Conservation (phyloP, 2,113 vertebrate genomes). For the Pseudopodoces humilis region DNA sequence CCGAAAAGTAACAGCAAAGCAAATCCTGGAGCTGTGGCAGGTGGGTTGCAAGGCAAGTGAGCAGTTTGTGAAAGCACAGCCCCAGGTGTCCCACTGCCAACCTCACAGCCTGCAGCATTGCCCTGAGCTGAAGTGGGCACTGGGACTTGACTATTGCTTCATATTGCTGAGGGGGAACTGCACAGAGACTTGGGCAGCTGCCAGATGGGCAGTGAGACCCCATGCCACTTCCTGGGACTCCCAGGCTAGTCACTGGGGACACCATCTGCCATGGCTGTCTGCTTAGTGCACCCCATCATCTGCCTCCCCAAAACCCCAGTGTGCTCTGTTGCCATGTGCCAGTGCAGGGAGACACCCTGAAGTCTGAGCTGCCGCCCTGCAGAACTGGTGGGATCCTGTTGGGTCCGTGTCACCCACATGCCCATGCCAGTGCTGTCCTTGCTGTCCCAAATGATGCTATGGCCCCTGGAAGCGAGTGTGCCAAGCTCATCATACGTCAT, state of each 20-base stretch:
- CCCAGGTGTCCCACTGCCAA: not conserved
- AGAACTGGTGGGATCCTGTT: fast-evolving
- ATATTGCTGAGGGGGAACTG: not conserved
- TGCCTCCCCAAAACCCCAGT: not conserved
- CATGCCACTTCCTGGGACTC: not conserved
- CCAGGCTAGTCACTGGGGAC: not conserved
- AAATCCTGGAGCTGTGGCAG: not conserved
- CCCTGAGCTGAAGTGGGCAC: fast-evolving
- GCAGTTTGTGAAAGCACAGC: not conserved
- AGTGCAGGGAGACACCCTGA: fast-evolving
- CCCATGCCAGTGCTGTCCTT: not conserved
- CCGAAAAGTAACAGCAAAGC: not conserved
- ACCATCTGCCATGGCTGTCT: fast-evolving
- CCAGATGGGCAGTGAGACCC: not conserved
- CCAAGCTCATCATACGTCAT: constrained; percentile 2
- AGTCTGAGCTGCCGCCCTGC: not conserved
- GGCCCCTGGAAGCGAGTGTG: not conserved
- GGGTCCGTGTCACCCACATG: not conserved
- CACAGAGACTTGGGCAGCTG: not conserved
- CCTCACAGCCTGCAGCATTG: not conserved
- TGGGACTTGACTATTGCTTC: not conserved
- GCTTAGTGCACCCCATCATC: not conserved
- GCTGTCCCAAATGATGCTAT: fast-evolving
- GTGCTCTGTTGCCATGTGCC: fast-evolving
- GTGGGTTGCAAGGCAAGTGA: not conserved